These are phyloP conservation scores for Sylvilagus floridanus DNA, from an alignment of 2,797 vertebrate genomes.

Conservation along the genomic window DNA sequence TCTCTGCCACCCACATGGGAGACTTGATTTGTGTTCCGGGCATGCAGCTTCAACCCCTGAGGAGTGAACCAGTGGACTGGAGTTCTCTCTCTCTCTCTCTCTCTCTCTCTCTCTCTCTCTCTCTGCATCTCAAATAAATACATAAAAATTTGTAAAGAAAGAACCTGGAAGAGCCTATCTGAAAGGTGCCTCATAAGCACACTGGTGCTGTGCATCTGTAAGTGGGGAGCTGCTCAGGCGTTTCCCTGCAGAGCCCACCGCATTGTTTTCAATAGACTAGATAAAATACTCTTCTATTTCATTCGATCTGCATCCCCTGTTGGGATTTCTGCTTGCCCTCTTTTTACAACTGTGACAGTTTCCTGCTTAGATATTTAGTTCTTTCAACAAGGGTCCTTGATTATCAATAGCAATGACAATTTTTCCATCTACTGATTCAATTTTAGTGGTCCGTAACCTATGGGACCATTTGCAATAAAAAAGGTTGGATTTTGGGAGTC, in stretches of 20 bases:
- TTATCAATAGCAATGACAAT: slow-evolving; percentile 79
- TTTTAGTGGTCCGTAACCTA: slow-evolving; percentile 63
- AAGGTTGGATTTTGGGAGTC: slow-evolving; percentile 58
- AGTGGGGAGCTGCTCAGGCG: slow-evolving; percentile 63
- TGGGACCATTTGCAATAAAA: slow-evolving; percentile 71
- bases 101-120: too few relatives aligned
- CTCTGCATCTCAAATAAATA: too few relatives aligned
- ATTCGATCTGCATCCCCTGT: slow-evolving; percentile 84
- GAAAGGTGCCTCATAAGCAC: slow-evolving; percentile 71
- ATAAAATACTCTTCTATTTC: slow-evolving; percentile 85
- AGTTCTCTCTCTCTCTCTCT: too few relatives aligned
- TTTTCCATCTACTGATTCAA: slow-evolving; percentile 74
- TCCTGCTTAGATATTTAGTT: slow-evolving; percentile 85
- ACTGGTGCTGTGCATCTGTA: slow-evolving; percentile 55
- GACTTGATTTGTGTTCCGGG: too few relatives aligned
- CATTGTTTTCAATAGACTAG: slow-evolving; percentile 84
- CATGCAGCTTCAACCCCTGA: too few relatives aligned
- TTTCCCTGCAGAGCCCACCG: slow-evolving; percentile 77
- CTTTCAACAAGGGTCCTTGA: slow-evolving; percentile 79
- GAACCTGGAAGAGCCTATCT: slow-evolving; percentile 36
- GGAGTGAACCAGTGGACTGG: too few relatives aligned
- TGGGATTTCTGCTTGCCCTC: slow-evolving; percentile 78
- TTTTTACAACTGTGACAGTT: slow-evolving; percentile 83
- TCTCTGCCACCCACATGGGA: too few relatives aligned
- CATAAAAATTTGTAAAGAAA: too few relatives aligned